Base-by-base conservation (phyloP, 2,888 invertebrate genomes). In the Dryobotodes eremita region DNA sequence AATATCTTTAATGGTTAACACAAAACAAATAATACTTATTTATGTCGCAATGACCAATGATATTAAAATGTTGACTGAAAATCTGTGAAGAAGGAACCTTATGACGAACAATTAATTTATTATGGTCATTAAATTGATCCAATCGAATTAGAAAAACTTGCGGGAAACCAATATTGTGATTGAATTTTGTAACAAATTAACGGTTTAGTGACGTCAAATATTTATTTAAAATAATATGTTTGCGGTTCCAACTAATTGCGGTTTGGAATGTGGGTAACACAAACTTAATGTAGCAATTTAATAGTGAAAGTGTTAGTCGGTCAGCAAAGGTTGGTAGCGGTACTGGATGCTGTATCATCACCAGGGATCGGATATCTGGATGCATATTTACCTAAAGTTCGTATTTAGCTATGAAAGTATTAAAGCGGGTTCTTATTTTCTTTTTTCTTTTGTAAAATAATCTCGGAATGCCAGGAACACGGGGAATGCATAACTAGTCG, bases 101-200 rank as follows among this genome's bases (percentile, higher is more conserved):
- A 31, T 31, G 50, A n/a, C 36, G n/a, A n/a, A 46, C 15, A 46
- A 55, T 55, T 17, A 53, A 46, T 42, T 57, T n/a, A 65, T 15
- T 42, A 10, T 31, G 15, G 59, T 50, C 61, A 71, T 53, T 64
- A 70, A 79, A 72, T 69, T 65, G n/a, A 55, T 70, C 13, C 1
- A 70, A 72, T 70, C 20, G 64, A 66, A 76, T 85, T 70, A 71
- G n/a, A 3, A 70, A 83, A 20, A 53, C 36, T 72, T 79, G 59
- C 20, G 70, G 36, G 62, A 73, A 68, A 59, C 61, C 72, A 73
- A 81, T 61, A 65, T 48, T 83, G 23, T 36, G 48, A 68, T 66
- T 62, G 46, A 69, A 70, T 75, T 83, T 80, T 69, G 65, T 65
- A 50, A 71, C 75, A 71, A 84, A 73, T 80, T 55, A 72, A 55